phyloP scores from a whole-genome alignment of 2,113 vertebrate species.

The Burhinus oedicnemus region DNA sequence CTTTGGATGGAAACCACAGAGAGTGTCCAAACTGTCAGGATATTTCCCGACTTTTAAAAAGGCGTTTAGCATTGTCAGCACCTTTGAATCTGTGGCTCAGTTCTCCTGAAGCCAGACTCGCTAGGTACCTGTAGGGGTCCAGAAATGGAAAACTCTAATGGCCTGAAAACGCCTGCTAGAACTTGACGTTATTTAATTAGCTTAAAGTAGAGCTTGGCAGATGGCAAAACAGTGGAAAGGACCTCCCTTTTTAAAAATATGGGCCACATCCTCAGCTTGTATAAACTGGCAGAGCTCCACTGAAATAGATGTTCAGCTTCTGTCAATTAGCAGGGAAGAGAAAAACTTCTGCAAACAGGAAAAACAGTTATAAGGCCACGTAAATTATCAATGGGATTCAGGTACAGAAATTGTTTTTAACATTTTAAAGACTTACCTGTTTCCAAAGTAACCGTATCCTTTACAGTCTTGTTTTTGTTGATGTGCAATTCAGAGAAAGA shows the following conservation, averaged over 20 bases:
- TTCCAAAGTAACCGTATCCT: neutral
- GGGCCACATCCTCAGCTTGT: slow-evolving; percentile 45
- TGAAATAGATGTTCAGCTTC: slow-evolving; percentile 13
- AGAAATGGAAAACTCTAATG: slow-evolving; percentile 19
- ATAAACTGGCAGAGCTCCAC: slow-evolving; percentile 38
- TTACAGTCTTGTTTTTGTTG: neutral
- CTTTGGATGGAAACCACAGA: neutral
- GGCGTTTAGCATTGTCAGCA: neutral
- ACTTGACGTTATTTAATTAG: slow-evolving; percentile 24
- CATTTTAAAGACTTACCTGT: neutral
- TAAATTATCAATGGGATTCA: neutral
- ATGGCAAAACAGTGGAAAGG: slow-evolving; percentile 44
- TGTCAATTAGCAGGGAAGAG: neutral
- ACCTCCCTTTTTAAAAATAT: slow-evolving; percentile 57
- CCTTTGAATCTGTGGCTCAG: neutral
- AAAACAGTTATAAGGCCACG: neutral
- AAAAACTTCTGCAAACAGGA: neutral
- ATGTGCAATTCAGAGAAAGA: neutral
- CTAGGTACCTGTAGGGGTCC: neutral
- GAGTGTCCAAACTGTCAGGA: neutral
- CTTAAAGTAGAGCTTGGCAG: slow-evolving; percentile 31
- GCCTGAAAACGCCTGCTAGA: neutral
- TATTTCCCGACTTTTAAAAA: neutral
- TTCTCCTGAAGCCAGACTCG: neutral
- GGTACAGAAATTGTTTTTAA: neutral